phyloP scores from a whole-genome alignment of 2,888 invertebrate species.

The Panorpa germanica region DNA sequence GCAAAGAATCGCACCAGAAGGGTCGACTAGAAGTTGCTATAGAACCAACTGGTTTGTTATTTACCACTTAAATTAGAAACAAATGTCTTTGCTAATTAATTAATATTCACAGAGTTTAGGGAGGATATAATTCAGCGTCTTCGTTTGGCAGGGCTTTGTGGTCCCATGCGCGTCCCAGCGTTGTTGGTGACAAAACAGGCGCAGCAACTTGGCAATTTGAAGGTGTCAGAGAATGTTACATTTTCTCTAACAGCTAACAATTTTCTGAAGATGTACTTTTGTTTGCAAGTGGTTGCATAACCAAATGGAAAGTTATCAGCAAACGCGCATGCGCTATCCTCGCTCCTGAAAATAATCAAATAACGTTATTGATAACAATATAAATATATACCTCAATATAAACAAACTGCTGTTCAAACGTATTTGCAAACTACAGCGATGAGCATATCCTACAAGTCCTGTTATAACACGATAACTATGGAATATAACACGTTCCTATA shows the following conservation, averaged over 20 bases:
- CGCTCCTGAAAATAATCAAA: conserved; percentile 16
- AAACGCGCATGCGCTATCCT: conserved; percentile 19
- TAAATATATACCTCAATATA: too few relatives aligned
- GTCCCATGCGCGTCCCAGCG: background rate
- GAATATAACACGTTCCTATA: too few relatives aligned
- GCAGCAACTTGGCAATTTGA: conserved; percentile 27
- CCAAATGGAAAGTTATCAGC: conserved; percentile 22
- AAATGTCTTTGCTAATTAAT: too few relatives aligned
- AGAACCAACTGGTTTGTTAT: too few relatives aligned
- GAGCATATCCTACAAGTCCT: background rate
- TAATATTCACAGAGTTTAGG: too few relatives aligned
- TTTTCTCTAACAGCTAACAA: conserved; percentile 26
- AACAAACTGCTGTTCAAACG: too few relatives aligned
- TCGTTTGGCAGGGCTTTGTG: too few relatives aligned
- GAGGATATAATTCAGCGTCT: too few relatives aligned
- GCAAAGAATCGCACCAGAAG: too few relatives aligned
- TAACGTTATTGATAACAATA: background rate
- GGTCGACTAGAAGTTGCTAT: too few relatives aligned
- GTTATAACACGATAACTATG: background rate
- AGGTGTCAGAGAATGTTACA: conserved; percentile 17
- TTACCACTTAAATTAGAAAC: too few relatives aligned
- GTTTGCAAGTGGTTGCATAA: conserved; percentile 30
- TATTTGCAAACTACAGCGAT: background rate
- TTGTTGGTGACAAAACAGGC: conserved; percentile 19
- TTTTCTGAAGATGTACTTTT: conserved; percentile 34